A percentile compares a stretch with the other conserved stretches of the same genome.
phyloP scores from a whole-genome alignment of 2,888 invertebrate species.

The Timandra comae region DNA sequence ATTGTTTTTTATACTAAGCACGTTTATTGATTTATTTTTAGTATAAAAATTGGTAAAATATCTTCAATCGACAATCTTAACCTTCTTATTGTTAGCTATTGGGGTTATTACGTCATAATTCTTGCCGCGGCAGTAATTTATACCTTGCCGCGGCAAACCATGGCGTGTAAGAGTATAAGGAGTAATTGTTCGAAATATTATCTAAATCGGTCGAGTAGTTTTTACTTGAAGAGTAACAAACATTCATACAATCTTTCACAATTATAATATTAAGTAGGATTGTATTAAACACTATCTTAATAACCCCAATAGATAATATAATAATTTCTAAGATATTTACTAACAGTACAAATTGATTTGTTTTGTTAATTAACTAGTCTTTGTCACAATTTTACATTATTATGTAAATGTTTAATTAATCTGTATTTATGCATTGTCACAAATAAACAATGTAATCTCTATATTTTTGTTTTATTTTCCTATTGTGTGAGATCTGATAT shows the following conservation, averaged over 20 bases:
- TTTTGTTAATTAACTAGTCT: conserved; percentile 40
- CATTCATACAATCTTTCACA: neutral
- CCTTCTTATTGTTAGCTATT: too few species aligned
- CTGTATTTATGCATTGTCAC: conserved; percentile 70
- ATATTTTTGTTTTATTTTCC: conserved; percentile 31
- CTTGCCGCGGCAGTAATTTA: too few species aligned
- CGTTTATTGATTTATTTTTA: conserved; percentile 3
- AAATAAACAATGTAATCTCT: conserved; percentile 70
- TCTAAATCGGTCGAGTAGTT: neutral
- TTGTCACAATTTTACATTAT: conserved; percentile 57
- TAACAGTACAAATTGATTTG: conserved; percentile 17
- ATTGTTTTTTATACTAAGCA: conserved; percentile 12
- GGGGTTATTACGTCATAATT: too few species aligned
- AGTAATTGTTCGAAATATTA: neutral
- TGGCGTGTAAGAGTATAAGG: too few species aligned
- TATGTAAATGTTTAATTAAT: conserved; percentile 50
- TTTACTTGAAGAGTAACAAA: neutral
- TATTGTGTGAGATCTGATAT: too few species aligned
- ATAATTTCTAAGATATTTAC: conserved; percentile 1
- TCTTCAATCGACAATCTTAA: too few species aligned
- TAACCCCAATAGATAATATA: too few species aligned
- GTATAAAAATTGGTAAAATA: too few species aligned
- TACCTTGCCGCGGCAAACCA: too few species aligned
- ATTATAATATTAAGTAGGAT: neutral
- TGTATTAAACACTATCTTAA: too few species aligned